Evolutionary conservation across 2,113 vertebrate species (phyloP).

Genomic region (Plectropomus leopardus): DNA sequence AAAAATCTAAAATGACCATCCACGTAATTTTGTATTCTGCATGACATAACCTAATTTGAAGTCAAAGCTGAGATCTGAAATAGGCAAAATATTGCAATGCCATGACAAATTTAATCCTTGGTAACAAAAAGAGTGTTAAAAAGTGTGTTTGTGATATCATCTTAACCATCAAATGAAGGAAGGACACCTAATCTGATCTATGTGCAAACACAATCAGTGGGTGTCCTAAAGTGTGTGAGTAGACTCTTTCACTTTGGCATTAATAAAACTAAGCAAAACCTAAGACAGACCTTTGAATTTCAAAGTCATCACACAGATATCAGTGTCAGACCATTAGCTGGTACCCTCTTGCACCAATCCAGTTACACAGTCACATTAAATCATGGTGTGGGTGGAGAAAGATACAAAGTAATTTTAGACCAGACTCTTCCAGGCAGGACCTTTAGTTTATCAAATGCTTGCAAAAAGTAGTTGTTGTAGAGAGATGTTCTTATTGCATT

Average conservation of each 20-base stretch:
- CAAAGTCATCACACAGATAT: conserved; percentile 21
- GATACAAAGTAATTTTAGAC: conserved; percentile 12
- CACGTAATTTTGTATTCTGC: not conserved
- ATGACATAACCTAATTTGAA: not conserved
- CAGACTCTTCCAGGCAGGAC: not conserved
- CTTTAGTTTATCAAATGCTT: conserved; percentile 6
- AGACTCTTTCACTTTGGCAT: conserved; percentile 6
- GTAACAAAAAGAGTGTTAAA: not conserved
- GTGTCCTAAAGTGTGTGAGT: not conserved
- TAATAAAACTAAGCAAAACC: conserved; percentile 20
- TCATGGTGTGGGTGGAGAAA: conserved; percentile 35
- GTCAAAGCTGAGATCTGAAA: not conserved
- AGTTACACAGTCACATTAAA: conserved; percentile 23
- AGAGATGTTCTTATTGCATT: no score
- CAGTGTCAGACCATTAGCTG: conserved; percentile 39
- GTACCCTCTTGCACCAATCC: not conserved
- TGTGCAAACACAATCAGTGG: not conserved
- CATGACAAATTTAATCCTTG: not conserved
- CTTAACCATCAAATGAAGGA: not conserved
- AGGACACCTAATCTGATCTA: not conserved
- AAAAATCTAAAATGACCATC: not conserved
- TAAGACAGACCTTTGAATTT: conserved; percentile 21
- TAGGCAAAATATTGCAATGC: not conserved
- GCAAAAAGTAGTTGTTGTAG: not conserved
- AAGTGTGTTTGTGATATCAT: not conserved